phyloP scores from a whole-genome alignment of 2,888 invertebrate species.

The Eupithecia dodoneata region DNA sequence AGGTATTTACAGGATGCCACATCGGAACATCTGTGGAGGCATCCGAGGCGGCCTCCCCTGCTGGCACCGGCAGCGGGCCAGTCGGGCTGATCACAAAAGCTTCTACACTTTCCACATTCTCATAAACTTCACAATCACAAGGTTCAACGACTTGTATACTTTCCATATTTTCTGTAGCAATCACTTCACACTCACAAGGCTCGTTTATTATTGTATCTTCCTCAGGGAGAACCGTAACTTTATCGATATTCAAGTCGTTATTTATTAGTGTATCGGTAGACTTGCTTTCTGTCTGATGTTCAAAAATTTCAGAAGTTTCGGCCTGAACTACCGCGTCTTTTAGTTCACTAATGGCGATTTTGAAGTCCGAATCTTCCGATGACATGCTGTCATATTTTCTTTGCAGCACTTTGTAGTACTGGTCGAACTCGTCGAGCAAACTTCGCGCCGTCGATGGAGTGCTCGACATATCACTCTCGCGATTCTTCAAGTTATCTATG shows the following conservation, averaged over 20 bases:
- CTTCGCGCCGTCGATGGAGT: conserved; percentile 76
- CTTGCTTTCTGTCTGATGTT: conserved; percentile 4
- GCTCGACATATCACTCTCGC: conserved; percentile 61
- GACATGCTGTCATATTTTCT: conserved; percentile 55
- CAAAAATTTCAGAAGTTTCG: neutral
- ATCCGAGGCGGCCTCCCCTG: conserved; percentile 57
- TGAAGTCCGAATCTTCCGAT: conserved; percentile 41
- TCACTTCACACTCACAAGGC: neutral
- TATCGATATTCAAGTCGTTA: neutral
- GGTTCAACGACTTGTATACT: conserved; percentile 6
- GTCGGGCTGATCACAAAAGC: conserved; percentile 38
- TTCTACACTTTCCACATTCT: conserved; percentile 31
- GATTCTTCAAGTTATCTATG: conserved; percentile 65
- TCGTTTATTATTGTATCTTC: neutral
- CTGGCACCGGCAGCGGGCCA: conserved; percentile 70
- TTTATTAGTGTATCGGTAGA: conserved; percentile 21
- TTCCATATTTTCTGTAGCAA: conserved; percentile 2
- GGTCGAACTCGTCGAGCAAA: conserved; percentile 75
- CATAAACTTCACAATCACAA: conserved; percentile 22
- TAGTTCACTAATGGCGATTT: conserved; percentile 42
- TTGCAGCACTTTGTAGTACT: conserved; percentile 67
- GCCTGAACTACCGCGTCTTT: conserved; percentile 45
- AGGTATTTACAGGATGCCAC: conserved; percentile 46
- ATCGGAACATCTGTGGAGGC: conserved; percentile 41
- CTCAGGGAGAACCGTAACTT: neutral